Percentiles rank a stretch among this genome's conserved stretches.
Evolutionary conservation across 2,888 invertebrate genomes (phyloP).

Genomic region (Petrolisthes cinctipes): DNA sequence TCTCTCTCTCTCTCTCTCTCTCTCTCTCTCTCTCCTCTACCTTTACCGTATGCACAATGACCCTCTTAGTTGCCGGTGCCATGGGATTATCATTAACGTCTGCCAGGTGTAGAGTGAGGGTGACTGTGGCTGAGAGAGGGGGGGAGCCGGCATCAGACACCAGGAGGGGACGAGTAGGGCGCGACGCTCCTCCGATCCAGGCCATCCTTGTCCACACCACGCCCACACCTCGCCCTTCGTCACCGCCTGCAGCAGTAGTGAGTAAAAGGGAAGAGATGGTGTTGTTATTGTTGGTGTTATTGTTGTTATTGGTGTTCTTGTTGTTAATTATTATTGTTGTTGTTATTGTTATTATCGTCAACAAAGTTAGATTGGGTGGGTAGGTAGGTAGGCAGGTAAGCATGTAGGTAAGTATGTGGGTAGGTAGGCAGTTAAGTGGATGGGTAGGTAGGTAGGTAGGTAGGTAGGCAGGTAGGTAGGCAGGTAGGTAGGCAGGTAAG

Average conservation of each 20-base stretch:
- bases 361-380: too few relatives aligned
- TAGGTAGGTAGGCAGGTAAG: too few relatives aligned
- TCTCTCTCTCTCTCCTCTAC: background rate
- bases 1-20: background rate
- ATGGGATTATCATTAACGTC: conserved; percentile 45
- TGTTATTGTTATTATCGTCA: too few relatives aligned
- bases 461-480: too few relatives aligned
- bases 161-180: conserved; percentile 85
- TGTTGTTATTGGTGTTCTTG: too few relatives aligned
- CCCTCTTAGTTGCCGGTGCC: conserved; percentile 40
- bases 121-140: conserved; percentile 47
- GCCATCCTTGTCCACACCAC: conserved; percentile 80
- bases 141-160: conserved; percentile 83
- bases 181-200: conserved; percentile 83
- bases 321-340: too few relatives aligned
- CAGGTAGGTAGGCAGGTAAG: too few relatives aligned
- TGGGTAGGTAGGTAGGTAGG: too few relatives aligned
- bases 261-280: background rate
- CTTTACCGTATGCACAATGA: background rate
- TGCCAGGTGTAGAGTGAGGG: conserved; percentile 45
- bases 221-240: conserved; percentile 72
- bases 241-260: conserved; percentile 28
- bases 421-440: too few relatives aligned
- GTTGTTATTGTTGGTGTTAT: too few relatives aligned
- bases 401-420: too few relatives aligned